Conservation (phyloP, 2,113 vertebrate species). For the Seriola dumerili region DNA sequence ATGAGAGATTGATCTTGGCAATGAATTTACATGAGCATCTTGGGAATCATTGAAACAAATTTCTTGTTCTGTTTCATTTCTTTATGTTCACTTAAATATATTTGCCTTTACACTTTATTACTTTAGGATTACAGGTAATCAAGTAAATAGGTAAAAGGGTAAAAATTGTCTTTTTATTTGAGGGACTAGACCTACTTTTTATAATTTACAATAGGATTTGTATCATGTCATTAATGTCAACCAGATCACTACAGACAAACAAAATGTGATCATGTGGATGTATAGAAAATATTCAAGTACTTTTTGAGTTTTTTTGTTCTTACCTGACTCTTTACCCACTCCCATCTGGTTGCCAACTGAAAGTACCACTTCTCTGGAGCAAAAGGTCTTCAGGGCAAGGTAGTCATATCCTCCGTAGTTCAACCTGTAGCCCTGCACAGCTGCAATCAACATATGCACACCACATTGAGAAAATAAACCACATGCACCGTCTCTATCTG, state of each 20-base stretch:
- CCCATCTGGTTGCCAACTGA: constrained; percentile 98
- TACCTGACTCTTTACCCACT: constrained; percentile 98
- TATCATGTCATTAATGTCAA: too few species aligned
- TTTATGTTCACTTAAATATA: background rate
- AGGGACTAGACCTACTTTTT: background rate
- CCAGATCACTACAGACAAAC: too few species aligned
- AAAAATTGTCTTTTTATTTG: background rate
- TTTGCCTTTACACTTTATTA: background rate
- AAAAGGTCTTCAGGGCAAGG: constrained; percentile 94
- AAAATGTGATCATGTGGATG: too few species aligned
- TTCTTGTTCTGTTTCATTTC: background rate
- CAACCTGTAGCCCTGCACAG: constrained; percentile 94
- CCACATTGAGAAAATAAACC: background rate
- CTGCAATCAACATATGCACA: constrained; percentile 75
- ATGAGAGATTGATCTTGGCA: background rate
- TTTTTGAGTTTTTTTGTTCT: background rate
- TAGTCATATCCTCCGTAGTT: constrained; percentile 97
- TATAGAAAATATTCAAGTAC: background rate
- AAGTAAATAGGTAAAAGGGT: too few species aligned
- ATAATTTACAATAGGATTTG: background rate
- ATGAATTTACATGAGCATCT: background rate
- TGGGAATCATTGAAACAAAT: background rate
- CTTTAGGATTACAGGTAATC: background rate
- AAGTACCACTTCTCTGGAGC: constrained; percentile 89
- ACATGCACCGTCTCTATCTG: background rate